A percentile compares a stretch with the other conserved stretches of the same genome.
These are phyloP conservation scores for Apodemus sylvaticus DNA, from an alignment of 2,113 vertebrate genomes.

Conservation along the genomic window DNA sequence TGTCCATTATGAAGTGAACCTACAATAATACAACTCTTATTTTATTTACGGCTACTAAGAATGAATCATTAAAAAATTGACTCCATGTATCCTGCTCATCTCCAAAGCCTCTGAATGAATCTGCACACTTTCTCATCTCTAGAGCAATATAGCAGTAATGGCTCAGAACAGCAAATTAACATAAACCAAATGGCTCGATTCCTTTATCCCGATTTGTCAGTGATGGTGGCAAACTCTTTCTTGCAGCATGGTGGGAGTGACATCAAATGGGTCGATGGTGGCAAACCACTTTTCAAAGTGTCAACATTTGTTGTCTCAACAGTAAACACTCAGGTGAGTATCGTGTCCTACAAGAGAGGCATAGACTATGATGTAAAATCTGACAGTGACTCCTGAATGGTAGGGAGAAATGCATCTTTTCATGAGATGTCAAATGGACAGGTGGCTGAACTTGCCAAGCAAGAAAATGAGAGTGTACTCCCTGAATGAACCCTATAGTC, in stretches of 20 bases:
- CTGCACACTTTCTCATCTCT: background rate
- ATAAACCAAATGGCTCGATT: background rate
- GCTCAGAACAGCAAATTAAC: background rate
- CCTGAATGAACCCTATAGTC: background rate
- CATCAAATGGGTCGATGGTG: slow-evolving; percentile 96
- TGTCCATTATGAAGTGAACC: background rate
- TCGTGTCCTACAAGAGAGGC: background rate
- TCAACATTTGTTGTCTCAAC: slow-evolving; percentile 94
- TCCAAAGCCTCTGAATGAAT: background rate
- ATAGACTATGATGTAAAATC: background rate
- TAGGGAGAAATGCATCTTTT: background rate
- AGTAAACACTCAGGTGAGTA: slow-evolving; percentile 95
- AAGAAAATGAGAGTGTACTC: background rate
- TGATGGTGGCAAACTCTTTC: slow-evolving; percentile 10
- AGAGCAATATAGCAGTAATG: background rate
- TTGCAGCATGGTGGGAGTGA: slow-evolving; percentile 88
- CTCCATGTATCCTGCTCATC: background rate
- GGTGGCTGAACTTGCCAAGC: background rate
- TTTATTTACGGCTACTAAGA: slow-evolving; percentile 6
- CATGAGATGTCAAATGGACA: background rate
- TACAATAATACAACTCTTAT: background rate
- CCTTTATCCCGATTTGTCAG: background rate
- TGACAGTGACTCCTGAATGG: background rate
- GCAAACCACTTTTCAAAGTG: slow-evolving; percentile 95
- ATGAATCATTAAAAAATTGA: background rate